These are phyloP conservation scores for Geococcyx californianus DNA, from an alignment of 2,113 vertebrate genomes.

Conservation along the genomic window DNA sequence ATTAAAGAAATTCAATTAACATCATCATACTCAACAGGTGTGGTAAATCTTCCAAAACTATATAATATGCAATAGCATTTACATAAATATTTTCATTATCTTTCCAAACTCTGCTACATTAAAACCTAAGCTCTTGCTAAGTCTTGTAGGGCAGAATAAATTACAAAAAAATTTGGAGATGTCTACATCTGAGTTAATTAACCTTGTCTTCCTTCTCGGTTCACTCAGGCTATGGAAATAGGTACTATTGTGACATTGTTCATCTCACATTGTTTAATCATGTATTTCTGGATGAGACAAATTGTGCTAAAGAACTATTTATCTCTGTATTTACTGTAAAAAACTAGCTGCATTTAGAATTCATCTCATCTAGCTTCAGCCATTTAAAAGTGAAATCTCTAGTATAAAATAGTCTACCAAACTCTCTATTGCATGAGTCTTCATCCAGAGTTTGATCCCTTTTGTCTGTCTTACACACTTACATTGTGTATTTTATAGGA, in stretches of 20 bases:
- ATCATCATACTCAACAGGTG: not conserved
- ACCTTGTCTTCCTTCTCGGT: not conserved
- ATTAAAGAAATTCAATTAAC: conserved; percentile 6
- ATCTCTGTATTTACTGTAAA: not conserved
- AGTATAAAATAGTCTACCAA: not conserved
- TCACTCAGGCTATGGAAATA: not conserved
- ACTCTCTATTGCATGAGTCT: not conserved
- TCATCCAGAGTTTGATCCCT: not conserved
- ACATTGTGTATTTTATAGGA: not conserved
- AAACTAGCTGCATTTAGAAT: not conserved
- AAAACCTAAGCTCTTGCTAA: not conserved
- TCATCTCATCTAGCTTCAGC: not conserved
- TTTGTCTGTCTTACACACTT: not conserved
- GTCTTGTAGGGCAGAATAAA: not conserved
- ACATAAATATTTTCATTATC: not conserved
- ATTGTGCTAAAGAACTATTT: not conserved
- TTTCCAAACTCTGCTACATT: not conserved
- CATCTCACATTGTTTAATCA: not conserved
- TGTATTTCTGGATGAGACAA: not conserved
- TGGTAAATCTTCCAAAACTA: not conserved
- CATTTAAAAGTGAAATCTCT: not conserved
- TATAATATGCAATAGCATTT: not conserved
- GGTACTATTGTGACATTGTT: not conserved
- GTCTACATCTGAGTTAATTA: not conserved
- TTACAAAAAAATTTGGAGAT: not conserved